A percentile compares a stretch with the other conserved stretches of the same genome.
phyloP scores from a whole-genome alignment of 2,113 vertebrate species.

The Mesembrinibis cayennensis region DNA sequence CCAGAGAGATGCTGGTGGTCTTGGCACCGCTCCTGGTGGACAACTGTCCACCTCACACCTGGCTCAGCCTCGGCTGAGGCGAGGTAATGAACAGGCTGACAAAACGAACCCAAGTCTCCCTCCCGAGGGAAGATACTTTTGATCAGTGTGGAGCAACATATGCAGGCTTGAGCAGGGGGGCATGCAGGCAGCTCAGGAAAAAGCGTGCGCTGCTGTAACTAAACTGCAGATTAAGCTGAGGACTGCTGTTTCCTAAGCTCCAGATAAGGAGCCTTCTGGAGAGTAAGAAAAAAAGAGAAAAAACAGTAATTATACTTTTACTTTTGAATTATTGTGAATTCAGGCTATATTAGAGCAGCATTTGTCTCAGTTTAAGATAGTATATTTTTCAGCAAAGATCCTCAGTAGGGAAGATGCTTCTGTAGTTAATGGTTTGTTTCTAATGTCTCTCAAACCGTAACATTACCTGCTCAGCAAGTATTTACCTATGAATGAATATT shows the following conservation, averaged over 20 bases:
- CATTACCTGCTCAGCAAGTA: background rate
- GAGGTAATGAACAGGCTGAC: background rate
- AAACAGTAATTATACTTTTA: background rate
- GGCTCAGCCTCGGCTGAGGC: background rate
- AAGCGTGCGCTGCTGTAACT: conserved; percentile 15
- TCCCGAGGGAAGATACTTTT: conserved; percentile 26
- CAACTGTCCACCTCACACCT: conserved; percentile 47
- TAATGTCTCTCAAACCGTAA: conserved; percentile 26
- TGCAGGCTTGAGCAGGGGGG: conserved; percentile 40
- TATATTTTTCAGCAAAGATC: background rate
- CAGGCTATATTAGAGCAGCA: background rate
- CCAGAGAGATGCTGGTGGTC: conserved; percentile 24
- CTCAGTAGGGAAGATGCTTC: background rate
- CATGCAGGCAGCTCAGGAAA: background rate
- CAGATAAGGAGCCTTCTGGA: conserved; percentile 52
- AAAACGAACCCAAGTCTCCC: background rate
- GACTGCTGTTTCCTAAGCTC: conserved; percentile 49
- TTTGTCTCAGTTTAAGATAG: background rate
- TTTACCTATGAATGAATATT: background rate
- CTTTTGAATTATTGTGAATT: background rate
- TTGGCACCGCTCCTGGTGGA: background rate
- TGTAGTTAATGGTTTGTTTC: conserved; percentile 30
- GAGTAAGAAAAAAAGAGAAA: background rate
- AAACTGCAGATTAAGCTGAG: conserved; percentile 50
- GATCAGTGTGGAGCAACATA: conserved; percentile 36